Conservation (phyloP, 2,113 vertebrate genomes). For the Muscicapa adusta region DNA sequence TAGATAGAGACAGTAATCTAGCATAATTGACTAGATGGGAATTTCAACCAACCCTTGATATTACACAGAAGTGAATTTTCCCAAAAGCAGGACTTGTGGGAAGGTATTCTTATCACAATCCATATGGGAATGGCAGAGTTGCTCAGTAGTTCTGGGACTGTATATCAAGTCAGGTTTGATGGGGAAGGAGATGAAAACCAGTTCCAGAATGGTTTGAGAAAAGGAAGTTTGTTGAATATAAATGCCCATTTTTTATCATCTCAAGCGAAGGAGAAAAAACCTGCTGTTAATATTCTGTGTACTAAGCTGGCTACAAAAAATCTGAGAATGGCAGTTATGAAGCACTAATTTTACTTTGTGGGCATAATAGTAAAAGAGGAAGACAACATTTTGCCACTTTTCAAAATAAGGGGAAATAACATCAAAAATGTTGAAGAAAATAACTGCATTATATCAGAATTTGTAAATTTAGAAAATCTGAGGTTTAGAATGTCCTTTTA, state of each 20-base stretch:
- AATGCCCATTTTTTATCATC: neutral
- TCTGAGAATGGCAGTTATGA: neutral
- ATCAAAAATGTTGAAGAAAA: neutral
- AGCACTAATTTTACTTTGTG: neutral
- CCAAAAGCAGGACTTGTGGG: neutral
- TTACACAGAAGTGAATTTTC: neutral
- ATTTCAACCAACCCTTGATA: neutral
- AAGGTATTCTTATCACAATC: neutral
- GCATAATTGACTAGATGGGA: neutral
- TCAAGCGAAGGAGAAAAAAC: neutral
- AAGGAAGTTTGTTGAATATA: neutral
- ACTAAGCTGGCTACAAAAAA: neutral
- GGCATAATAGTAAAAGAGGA: neutral
- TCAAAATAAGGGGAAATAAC: neutral
- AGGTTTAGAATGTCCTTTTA: neutral
- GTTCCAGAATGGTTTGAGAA: neutral
- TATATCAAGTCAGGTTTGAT: neutral
- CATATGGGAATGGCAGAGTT: neutral
- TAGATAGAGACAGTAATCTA: neutral
- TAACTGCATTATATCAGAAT: neutral
- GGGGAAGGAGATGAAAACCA: neutral
- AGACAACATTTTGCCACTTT: neutral
- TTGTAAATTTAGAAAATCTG: neutral
- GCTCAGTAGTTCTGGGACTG: neutral
- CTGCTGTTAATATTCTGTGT: neutral